Base-by-base conservation (phyloP, 2,888 invertebrate genomes). In the Ptycholaimellus sp. region DNA sequence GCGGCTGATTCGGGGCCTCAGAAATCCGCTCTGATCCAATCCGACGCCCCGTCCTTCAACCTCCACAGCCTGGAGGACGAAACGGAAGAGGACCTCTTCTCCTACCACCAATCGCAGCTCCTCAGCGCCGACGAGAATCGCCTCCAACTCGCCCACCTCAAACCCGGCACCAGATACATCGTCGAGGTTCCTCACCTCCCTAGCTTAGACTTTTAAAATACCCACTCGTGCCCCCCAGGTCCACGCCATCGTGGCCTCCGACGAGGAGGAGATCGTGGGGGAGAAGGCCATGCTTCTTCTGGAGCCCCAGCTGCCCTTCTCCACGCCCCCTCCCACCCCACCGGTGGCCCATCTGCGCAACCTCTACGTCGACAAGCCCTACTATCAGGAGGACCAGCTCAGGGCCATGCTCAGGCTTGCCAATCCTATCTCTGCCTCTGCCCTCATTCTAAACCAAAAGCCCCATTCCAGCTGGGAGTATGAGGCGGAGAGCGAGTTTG, bases 181-280 rank as follows among this genome's bases (percentile, higher is more conserved):
- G 48, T 50, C 1, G 53, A 53, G 40, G 44, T 49, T n/a, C n/a
- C n/a, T n/a, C n/a, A n/a, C n/a, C n/a, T n/a, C n/a, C n/a, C n/a
- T n/a, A n/a, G n/a, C n/a, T n/a, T n/a, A n/a, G n/a, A n/a, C n/a
- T n/a, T n/a, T n/a, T n/a, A n/a, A n/a, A n/a, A n/a, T n/a, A n/a
- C n/a, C n/a, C n/a, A n/a, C n/a, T n/a, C n/a, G n/a, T n/a, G n/a
- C n/a, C n/a, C n/a, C n/a, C n/a, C 30, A 46, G 42, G 44, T 52
- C 7, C 46, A 47, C 33, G 52, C 52, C 2, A 44, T 45, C 1
- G 53, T 49, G 5, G 52, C 53, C 18, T 47, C 50, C 1, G 42
- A 40, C 2, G 49, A 54, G 16, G 52, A 51, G 4, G 49, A 51
- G 31, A 33, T 54, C 19, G 44, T 47, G 11, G 54, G 54, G 16